A percentile compares a stretch with the other conserved stretches of the same genome.
phyloP scores from a whole-genome alignment of 1,140 invertebrate species.

The Microplitis demolitor region DNA sequence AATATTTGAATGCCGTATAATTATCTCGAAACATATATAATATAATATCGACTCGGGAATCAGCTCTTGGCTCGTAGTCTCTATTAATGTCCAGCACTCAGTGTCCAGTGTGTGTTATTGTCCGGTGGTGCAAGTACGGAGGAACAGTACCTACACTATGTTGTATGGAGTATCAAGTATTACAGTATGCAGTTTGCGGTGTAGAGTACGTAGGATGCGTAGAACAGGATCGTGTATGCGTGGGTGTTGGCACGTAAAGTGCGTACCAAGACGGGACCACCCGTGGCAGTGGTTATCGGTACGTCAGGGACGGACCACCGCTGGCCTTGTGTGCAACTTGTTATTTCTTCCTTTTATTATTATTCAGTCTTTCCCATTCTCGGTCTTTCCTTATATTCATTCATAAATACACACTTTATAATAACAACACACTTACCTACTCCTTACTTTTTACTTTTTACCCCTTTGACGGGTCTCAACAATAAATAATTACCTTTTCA shows the following conservation, averaged over 20 bases:
- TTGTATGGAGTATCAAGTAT: background rate
- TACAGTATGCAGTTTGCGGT: background rate
- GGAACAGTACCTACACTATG: too few species aligned
- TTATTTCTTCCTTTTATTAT: background rate
- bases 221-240: slow-evolving; percentile 26
- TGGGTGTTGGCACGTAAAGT: slow-evolving; percentile 38
- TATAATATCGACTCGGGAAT: too few species aligned
- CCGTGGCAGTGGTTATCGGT: slow-evolving; percentile 32
- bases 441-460: too few species aligned
- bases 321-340: background rate
- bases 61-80: too few species aligned
- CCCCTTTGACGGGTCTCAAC: too few species aligned
- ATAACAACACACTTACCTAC: background rate
- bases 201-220: slow-evolving; percentile 8
- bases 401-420: background rate
- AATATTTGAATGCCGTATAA: background rate
- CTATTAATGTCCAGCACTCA: too few species aligned
- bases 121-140: too few species aligned
- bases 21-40: background rate
- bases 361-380: background rate
- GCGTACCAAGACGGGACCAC: slow-evolving; percentile 37
- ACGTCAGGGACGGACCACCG: slow-evolving; percentile 25
- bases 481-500: too few species aligned
- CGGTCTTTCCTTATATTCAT: background rate
- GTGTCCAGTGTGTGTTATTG: too few species aligned